Evolutionary conservation across 1,140 invertebrate genomes (phyloP).

Genomic region (Medauroidea extradentata): DNA sequence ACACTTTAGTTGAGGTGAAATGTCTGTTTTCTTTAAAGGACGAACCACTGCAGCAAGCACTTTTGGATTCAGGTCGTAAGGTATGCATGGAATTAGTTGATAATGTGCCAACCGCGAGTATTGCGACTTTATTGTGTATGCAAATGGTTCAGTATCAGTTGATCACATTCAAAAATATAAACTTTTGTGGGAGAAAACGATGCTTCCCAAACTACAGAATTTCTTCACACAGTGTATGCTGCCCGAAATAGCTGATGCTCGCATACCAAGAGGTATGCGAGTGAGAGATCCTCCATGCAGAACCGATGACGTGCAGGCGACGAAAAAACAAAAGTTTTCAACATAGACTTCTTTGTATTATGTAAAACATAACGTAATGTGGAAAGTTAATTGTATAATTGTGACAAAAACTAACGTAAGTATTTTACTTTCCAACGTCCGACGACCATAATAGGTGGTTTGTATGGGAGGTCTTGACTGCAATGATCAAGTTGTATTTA

Average conservation of each 20-base stretch:
- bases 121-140: not conserved
- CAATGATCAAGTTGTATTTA: no score
- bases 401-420: no score
- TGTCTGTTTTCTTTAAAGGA: slow-evolving; percentile 9
- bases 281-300: slow-evolving; percentile 4
- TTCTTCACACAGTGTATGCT: not conserved
- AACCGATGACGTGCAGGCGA: no score
- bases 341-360: no score
- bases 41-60: not conserved
- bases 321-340: no score
- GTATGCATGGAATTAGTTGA: not conserved
- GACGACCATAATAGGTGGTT: no score
- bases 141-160: no score
- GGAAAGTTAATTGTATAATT: no score
- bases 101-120: not conserved
- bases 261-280: not conserved
- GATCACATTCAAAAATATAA: not conserved
- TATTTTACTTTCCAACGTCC: no score
- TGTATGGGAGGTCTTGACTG: no score
- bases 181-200: not conserved
- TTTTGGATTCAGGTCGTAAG: not conserved
- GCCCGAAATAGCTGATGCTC: not conserved
- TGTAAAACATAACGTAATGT: no score
- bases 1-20: slow-evolving; percentile 27
- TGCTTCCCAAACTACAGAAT: slow-evolving; percentile 10